phyloP scores from a whole-genome alignment of 2,888 invertebrate genomes.

The Drosophila testacea region DNA sequence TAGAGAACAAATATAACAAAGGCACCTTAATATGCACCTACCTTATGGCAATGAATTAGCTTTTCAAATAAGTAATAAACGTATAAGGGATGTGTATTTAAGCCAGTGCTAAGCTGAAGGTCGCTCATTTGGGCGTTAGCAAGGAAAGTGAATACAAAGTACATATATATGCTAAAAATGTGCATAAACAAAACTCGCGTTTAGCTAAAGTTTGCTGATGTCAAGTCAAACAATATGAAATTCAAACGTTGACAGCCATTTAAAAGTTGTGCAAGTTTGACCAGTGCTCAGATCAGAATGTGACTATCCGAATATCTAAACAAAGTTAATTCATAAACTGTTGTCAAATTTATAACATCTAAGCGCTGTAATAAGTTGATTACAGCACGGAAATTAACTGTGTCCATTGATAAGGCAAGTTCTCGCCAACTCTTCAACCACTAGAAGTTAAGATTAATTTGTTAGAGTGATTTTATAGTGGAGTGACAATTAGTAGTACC shows the following conservation, averaged over 20 bases:
- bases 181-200: constrained; percentile 2
- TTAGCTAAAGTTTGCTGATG: constrained; percentile 10
- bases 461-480: too few relatives aligned
- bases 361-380: too few relatives aligned
- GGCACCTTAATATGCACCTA: background rate
- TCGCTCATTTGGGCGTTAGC: constrained; percentile 1
- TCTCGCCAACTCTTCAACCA: background rate
- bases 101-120: constrained; percentile 12
- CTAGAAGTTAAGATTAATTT: too few relatives aligned
- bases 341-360: background rate
- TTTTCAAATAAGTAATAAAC: constrained; percentile 1
- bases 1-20: constrained; percentile 2
- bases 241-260: constrained; percentile 10
- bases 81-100: constrained; percentile 5
- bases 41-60: background rate
- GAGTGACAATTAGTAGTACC: too few relatives aligned
- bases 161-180: constrained; percentile 12
- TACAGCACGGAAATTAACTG: background rate
- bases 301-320: constrained; percentile 1
- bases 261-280: constrained; percentile 7
- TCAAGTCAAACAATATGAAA: constrained; percentile 33
- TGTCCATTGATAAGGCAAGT: background rate
- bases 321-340: background rate
- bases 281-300: constrained; percentile 5
- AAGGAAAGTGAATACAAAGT: constrained; percentile 12